Conservation (phyloP, 1,140 invertebrate species). For the Megalopta genalis region DNA sequence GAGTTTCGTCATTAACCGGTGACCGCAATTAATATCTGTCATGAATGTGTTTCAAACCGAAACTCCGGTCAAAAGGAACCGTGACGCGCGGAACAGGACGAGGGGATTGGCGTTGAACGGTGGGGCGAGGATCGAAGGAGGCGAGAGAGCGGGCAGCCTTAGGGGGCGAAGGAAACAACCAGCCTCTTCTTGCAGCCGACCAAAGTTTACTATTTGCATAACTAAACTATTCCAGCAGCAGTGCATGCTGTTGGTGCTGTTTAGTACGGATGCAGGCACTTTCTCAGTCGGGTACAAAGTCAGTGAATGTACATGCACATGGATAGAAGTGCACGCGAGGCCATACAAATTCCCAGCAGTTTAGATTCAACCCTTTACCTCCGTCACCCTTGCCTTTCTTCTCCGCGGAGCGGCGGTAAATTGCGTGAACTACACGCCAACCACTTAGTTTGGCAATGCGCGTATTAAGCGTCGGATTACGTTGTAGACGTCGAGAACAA, state of each 20-base stretch:
- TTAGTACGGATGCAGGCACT: slow-evolving; percentile 52
- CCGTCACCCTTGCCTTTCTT: neutral
- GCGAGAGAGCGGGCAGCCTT: neutral
- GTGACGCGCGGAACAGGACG: neutral
- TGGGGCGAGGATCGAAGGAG: too few species aligned
- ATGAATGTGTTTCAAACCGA: neutral
- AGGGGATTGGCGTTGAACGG: too few species aligned
- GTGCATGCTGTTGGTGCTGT: slow-evolving; percentile 49
- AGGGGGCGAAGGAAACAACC: slow-evolving; percentile 29
- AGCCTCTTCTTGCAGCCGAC: slow-evolving; percentile 27
- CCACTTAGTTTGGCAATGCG: slow-evolving; percentile 44
- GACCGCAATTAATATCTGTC: slow-evolving; percentile 35
- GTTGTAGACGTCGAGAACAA: neutral
- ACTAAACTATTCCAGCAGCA: slow-evolving; percentile 50
- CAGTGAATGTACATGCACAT: neutral
- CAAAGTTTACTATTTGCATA: slow-evolving; percentile 62
- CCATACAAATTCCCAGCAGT: slow-evolving; percentile 34
- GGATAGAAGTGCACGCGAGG: slow-evolving; percentile 31
- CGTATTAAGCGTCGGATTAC: slow-evolving; percentile 46
- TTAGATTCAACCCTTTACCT: slow-evolving; percentile 38
- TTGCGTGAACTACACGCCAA: slow-evolving; percentile 33
- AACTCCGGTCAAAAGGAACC: slow-evolving; percentile 26
- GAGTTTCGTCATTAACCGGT: slow-evolving; percentile 20
- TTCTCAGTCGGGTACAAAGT: slow-evolving; percentile 45
- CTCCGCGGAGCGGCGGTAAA: slow-evolving; percentile 32